Evolutionary conservation across 2,797 vertebrate species (phyloP).

Genomic region (Microcaecilia unicolor): DNA sequence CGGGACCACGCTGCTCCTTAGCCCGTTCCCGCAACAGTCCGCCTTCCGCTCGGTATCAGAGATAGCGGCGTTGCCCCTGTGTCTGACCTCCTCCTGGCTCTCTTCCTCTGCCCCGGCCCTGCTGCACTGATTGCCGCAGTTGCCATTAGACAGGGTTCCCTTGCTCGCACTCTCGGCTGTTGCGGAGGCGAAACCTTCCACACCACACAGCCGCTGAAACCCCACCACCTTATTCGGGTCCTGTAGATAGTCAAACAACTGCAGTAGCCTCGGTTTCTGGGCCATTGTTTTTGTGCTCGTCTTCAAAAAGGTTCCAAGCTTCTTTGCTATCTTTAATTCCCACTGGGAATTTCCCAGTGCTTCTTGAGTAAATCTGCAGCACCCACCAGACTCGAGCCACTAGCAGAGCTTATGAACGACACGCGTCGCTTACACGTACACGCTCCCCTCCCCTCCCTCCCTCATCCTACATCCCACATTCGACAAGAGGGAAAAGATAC

Average conservation of each 20-base stretch:
- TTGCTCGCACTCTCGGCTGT: too few species aligned
- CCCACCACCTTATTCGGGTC: constrained; percentile 78
- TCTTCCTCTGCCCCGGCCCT: not conserved
- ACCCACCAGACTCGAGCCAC: too few species aligned
- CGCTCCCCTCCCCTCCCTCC: too few species aligned
- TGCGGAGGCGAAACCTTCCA: constrained; percentile 49
- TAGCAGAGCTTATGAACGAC: too few species aligned
- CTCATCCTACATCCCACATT: too few species aligned
- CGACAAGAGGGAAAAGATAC: too few species aligned
- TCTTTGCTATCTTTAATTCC: too few species aligned
- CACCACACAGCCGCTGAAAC: constrained; percentile 82
- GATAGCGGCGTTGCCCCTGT: not conserved
- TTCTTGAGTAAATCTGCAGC: too few species aligned
- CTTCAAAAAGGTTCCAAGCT: too few species aligned
- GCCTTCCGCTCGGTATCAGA: not conserved
- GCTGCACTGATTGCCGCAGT: constrained; percentile 2
- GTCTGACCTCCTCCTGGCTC: constrained; percentile 5
- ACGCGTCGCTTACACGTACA: too few species aligned
- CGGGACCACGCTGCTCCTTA: constrained; percentile 31
- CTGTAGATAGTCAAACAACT: constrained; percentile 50
- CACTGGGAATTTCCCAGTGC: too few species aligned
- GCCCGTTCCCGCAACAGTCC: constrained; percentile 5
- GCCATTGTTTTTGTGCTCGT: too few species aligned
- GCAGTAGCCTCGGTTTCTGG: not conserved
- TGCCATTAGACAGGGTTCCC: constrained; percentile 28